Percentiles rank a stretch among this genome's conserved stretches.
Evolutionary conservation across 2,888 invertebrate genomes (phyloP).

Genomic region (Molanna angustata): DNA sequence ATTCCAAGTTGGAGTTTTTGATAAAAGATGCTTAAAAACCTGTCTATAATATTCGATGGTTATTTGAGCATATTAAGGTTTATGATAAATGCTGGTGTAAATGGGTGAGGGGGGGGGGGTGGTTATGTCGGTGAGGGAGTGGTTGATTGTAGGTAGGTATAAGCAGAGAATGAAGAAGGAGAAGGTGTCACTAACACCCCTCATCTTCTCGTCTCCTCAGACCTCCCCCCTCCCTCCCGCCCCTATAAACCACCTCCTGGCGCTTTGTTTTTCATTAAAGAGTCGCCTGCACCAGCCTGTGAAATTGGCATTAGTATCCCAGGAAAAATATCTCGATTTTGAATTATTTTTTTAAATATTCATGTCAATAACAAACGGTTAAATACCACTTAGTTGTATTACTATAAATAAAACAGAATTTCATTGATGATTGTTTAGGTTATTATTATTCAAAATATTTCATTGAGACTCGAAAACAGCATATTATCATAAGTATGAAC

Average conservation of each 20-base stretch:
- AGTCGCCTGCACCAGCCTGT: slow-evolving; percentile 33
- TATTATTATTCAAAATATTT: no score
- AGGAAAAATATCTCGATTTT: slow-evolving; percentile 12
- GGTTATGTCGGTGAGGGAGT: slow-evolving; percentile 12
- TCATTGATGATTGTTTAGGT: no score
- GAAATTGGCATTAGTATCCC: slow-evolving; percentile 29
- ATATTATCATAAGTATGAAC: no score
- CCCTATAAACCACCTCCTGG: slow-evolving; percentile 32
- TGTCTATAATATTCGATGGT: background rate
- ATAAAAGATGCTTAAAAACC: background rate
- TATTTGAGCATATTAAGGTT: background rate
- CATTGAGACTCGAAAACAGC: no score
- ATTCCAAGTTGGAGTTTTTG: no score
- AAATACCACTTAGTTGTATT: no score
- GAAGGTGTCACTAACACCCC: slow-evolving; percentile 20
- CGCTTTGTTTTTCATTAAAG: slow-evolving; percentile 49
- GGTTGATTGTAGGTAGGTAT: no score
- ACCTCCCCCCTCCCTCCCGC: slow-evolving; percentile 3
- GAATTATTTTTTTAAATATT: no score
- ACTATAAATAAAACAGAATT: no score
- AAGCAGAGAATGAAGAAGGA: background rate
- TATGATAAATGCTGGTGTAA: background rate
- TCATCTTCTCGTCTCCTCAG: background rate
- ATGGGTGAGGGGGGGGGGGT: slow-evolving; percentile 11
- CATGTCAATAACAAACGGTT: no score